phyloP scores from a whole-genome alignment of 2,113 vertebrate species.

The Sander vitreus region DNA sequence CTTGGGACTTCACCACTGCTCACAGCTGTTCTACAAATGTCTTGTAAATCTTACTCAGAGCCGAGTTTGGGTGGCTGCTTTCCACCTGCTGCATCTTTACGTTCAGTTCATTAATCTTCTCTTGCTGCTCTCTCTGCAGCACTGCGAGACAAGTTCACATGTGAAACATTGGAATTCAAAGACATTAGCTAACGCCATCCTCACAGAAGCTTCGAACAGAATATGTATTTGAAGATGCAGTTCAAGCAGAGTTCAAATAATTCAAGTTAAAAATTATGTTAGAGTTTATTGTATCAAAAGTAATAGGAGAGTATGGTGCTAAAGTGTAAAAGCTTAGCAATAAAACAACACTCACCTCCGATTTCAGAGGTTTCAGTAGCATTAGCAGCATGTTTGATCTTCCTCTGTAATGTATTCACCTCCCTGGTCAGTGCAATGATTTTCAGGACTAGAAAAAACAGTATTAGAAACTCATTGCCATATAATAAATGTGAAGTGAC shows the following conservation, averaged over 20 bases:
- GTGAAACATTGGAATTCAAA: background rate
- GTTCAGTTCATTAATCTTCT: slow-evolving; percentile 1
- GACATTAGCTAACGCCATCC: background rate
- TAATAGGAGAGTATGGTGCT: background rate
- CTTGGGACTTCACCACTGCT: background rate
- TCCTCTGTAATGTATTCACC: background rate
- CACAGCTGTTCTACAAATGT: background rate
- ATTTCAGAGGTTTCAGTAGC: background rate
- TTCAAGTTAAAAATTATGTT: background rate
- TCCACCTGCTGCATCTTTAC: background rate
- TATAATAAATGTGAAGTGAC: background rate
- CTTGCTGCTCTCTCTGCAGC: slow-evolving; percentile 25
- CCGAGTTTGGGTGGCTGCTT: background rate
- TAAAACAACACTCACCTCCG: background rate
- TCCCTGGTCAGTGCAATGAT: slow-evolving; percentile 30
- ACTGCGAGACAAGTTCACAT: slow-evolving; percentile 36
- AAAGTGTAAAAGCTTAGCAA: background rate
- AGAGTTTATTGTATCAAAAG: background rate
- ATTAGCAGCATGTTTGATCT: slow-evolving; percentile 15
- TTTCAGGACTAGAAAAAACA: slow-evolving; percentile 42
- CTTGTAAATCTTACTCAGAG: slow-evolving; percentile 49
- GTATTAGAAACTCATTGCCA: background rate
- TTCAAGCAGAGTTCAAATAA: background rate
- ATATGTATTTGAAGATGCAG: background rate
- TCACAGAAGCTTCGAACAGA: background rate